phyloP scores from a whole-genome alignment of 2,113 vertebrate species.

The Xenus cinereus region DNA sequence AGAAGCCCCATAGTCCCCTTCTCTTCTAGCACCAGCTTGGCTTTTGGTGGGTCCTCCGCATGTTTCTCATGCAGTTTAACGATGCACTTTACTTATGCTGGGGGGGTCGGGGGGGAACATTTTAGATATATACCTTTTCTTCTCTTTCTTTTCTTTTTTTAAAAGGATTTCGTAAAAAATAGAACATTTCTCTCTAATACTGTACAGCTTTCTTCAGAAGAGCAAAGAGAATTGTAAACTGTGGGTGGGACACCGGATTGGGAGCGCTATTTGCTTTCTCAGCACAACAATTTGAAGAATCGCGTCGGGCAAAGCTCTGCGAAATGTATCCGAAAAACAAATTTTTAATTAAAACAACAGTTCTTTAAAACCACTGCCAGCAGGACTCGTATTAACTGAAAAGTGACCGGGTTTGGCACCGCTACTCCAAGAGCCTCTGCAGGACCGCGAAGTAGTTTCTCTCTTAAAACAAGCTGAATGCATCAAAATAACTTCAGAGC shows the following conservation, averaged over 20 bases:
- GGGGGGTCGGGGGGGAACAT: slow-evolving; percentile 5
- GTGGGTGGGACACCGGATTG: slow-evolving; percentile 2
- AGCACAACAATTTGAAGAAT: not conserved
- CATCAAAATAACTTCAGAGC: not conserved
- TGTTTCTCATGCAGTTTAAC: not conserved
- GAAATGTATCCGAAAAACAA: slow-evolving; percentile 52
- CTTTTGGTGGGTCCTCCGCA: slow-evolving; percentile 29
- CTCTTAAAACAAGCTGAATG: not conserved
- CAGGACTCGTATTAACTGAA: not conserved
- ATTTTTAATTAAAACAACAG: slow-evolving; percentile 24
- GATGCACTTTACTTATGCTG: slow-evolving; percentile 39
- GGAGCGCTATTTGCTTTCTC: slow-evolving; percentile 2
- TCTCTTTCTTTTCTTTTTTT: not conserved
- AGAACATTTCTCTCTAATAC: slow-evolving; percentile 67
- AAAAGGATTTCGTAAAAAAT: slow-evolving; percentile 53
- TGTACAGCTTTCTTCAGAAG: slow-evolving; percentile 59
- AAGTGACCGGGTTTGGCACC: slow-evolving; percentile 11
- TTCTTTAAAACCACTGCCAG: slow-evolving; percentile 42
- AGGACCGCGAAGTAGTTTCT: not conserved
- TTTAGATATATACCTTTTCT: slow-evolving; percentile 57
- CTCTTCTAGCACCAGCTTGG: slow-evolving; percentile 51
- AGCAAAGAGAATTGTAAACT: slow-evolving; percentile 63
- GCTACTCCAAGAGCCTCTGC: not conserved
- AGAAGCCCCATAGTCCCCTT: not conserved
- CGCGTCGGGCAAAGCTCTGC: not conserved